Base-by-base conservation (phyloP, 2,797 vertebrate species). In the Chelon auratus region DNA sequence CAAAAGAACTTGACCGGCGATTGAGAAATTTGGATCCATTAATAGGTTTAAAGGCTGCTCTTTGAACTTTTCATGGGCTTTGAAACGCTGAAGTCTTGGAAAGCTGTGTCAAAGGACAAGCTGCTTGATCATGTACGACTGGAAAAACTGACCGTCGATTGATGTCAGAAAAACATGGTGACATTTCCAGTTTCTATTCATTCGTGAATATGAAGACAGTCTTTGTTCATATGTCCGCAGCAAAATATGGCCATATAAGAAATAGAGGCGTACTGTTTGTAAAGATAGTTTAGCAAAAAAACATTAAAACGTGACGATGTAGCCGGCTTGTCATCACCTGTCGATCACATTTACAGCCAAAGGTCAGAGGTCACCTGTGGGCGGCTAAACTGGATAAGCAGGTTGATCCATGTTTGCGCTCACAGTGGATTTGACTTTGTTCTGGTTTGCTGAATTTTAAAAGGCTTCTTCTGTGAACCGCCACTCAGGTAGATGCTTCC, bases 331-430 rank as follows among this genome's bases (percentile, higher is more conserved):
- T 64, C 51, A 10, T 64, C 10, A 48, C 22, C 62, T 61, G 60
- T 57, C 18, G n/a, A 10, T 75, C 59, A 75, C 73, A 71, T 81
- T 72, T 45, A 45, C 60, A 14, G 26, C 50, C 55, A 68, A 73
- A 68, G 75, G 75, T 84, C 78, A 78, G 72, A 77, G 77, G 65
- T 87, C 75, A 75, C 70, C 66, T 72, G 14, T 56, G 48, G 39
- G 68, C 51, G 56, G 18, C 81, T 65, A 77, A 81, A 70, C 72
- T 57, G 43, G 71, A 71, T 86, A 78, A 89, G 73, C 63, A 2
- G 14, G 45, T 83, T 52, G 65, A 71, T 75, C 53, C 3, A 18
- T 43, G 50, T 51, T 65, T 62, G 54, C 26, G 24, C 67, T 50
- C 18, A 8, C n/a, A 56, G 24, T 39, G 69, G 62, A 45, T 77